Conservation (phyloP, 2,888 invertebrate species). For the Eutolmus rufibarbis region DNA sequence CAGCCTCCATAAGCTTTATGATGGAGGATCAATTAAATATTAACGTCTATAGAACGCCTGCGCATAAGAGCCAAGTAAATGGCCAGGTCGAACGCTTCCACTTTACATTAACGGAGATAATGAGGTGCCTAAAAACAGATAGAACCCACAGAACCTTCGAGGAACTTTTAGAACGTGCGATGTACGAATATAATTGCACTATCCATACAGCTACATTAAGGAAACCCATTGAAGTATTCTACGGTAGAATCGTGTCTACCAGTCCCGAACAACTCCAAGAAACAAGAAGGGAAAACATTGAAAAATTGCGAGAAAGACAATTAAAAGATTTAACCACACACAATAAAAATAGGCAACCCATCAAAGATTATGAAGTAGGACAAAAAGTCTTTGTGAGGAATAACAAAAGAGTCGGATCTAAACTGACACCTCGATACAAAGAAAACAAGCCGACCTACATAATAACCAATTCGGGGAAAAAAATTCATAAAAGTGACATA, state of each 20-base stretch:
- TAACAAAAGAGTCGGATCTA: slow-evolving; percentile 31
- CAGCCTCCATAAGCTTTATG: too few species aligned
- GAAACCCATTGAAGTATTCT: background rate
- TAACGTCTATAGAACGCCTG: background rate
- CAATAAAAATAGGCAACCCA: slow-evolving; percentile 8
- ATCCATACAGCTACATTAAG: background rate
- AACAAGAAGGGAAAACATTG: background rate
- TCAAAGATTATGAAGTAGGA: slow-evolving; percentile 36
- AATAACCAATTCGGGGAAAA: too few species aligned
- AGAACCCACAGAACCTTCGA: slow-evolving; percentile 2
- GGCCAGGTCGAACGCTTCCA: background rate
- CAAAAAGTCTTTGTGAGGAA: slow-evolving; percentile 9
- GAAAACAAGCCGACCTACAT: too few species aligned
- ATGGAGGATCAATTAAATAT: slow-evolving; percentile 39
- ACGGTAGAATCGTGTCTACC: background rate
- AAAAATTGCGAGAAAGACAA: background rate
- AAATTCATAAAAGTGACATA: too few species aligned
- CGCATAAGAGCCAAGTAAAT: background rate
- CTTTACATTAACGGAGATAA: slow-evolving; percentile 31
- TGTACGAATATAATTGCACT: slow-evolving; percentile 15
- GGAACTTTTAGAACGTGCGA: slow-evolving; percentile 14
- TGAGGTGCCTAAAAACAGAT: slow-evolving; percentile 22
- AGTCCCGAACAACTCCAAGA: background rate
- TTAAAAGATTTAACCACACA: background rate
- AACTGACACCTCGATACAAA: background rate